Base-by-base conservation (phyloP, 2,888 invertebrate species). In the Nomada fabriciana region DNA sequence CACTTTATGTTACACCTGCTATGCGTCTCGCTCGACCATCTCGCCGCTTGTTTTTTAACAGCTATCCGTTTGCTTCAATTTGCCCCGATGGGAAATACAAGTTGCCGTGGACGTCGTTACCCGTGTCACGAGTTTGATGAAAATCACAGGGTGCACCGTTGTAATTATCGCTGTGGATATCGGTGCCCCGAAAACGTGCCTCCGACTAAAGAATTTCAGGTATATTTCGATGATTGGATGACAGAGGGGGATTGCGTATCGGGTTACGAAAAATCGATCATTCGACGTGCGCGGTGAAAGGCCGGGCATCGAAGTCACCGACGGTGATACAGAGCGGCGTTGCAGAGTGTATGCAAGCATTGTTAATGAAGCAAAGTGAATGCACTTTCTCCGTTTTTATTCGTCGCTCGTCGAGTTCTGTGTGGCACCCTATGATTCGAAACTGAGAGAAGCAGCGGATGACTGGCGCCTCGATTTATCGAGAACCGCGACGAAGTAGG, bases 1-100 rank as follows among this genome's bases (percentile, higher is more conserved):
- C 65, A 73, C 55, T 73, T 63, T 65, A 57, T 59, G 47, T 57
- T 73, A 73, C 73, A 73, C 73, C 73, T 73, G 67, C 67, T 67
- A 59, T 13, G 47, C 73, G 29, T 73, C 36, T 52, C 65, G 15
- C 20, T 23, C 50, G n/a, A 15, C 65, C 43, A 29, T 2, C 29
- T 13, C 53, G 10, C 15, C n/a, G 15, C 50, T 60, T 64, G 2
- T 64, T 60, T 55, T 63, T 43, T 52, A 61, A 61, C 5, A 36
- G 36, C 70, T 60, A 50, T 60, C 70, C 59, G 50, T 70, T 60
- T 52, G 70, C 50, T 50, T 70, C 29, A 23, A 52, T 60, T 50
- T 7, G 60, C 59, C 50, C 47, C 20, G 20, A 60, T 11, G 50
- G 23, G 15, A 13, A 47, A 43, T 3, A 20, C 23, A 10, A 42